A percentile compares a stretch with the other conserved stretches of the same genome.
Conservation (phyloP, 92 coral and sea anemone genomes). For the Plumapathes pennacea region DNA sequence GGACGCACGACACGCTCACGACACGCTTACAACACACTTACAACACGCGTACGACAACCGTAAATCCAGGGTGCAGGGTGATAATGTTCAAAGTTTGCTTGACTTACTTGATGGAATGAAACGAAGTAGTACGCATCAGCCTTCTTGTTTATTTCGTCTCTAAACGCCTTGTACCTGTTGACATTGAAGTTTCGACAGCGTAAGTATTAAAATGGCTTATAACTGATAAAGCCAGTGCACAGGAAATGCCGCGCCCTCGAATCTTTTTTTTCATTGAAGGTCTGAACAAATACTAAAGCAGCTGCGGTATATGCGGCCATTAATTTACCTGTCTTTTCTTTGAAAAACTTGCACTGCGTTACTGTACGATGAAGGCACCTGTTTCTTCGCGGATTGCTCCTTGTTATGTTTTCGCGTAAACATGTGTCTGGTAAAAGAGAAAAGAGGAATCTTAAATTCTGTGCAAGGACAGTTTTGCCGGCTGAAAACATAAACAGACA, state of each 20-base stretch:
- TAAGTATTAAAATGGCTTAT: too few relatives aligned
- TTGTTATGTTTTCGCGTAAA: constrained; percentile 62
- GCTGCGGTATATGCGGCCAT: not conserved
- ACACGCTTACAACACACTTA: not conserved
- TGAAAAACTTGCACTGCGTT: constrained; percentile 76
- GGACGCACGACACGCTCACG: not conserved
- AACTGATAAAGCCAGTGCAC: too few relatives aligned
- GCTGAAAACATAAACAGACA: not conserved
- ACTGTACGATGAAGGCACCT: constrained; percentile 30
- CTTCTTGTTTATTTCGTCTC: constrained; percentile 81
- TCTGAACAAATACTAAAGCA: too few relatives aligned
- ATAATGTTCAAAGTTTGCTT: too few relatives aligned
- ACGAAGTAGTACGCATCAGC: constrained; percentile 84
- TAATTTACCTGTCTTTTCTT: constrained; percentile 68
- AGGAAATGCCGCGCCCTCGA: too few relatives aligned
- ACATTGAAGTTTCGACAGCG: not conserved
- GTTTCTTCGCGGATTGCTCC: constrained; percentile 26
- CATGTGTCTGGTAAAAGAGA: constrained; percentile 44
- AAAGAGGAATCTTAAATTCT: not conserved
- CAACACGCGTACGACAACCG: too few relatives aligned
- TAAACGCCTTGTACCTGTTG: constrained; percentile 70
- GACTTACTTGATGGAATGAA: constrained; percentile 86
- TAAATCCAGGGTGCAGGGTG: too few relatives aligned
- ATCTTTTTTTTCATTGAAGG: too few relatives aligned
- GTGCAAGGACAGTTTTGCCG: not conserved